Conservation (phyloP, 1,140 invertebrate genomes). For the Doryteuthis pealeii region DNA sequence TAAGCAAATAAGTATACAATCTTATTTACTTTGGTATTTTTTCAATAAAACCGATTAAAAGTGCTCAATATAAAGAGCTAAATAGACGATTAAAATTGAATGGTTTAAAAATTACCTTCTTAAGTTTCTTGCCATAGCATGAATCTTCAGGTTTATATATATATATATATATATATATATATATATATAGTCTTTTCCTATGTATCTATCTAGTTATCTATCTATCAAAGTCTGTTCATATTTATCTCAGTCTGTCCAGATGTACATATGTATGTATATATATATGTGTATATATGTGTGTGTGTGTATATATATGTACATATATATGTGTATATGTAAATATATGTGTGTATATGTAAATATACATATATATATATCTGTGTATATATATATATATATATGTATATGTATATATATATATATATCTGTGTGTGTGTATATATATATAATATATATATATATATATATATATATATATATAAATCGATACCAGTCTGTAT, state of each 20-base stretch:
- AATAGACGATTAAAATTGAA: no score
- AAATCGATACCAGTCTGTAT: background rate
- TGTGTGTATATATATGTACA: background rate
- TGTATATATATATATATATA: background rate
- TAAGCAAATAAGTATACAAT: no score
- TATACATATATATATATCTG: background rate
- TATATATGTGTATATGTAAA: background rate
- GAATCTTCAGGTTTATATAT: background rate
- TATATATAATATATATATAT: slow-evolving; percentile 4
- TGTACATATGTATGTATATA: background rate
- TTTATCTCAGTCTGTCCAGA: background rate
- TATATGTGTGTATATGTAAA: background rate
- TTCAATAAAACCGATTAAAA: no score
- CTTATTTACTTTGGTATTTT: no score
- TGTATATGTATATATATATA: background rate
- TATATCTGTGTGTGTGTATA: background rate
- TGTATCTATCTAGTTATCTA: no score
- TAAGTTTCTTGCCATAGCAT: background rate
- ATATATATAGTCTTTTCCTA: no score
- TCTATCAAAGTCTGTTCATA: no score
- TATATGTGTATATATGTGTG: background rate
- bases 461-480: slow-evolving; percentile 9
- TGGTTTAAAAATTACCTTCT: no score
- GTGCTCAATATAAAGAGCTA: no score
- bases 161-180: background rate